Base-by-base conservation (phyloP, 2,113 vertebrate genomes). In the Erpornis zantholeuca region DNA sequence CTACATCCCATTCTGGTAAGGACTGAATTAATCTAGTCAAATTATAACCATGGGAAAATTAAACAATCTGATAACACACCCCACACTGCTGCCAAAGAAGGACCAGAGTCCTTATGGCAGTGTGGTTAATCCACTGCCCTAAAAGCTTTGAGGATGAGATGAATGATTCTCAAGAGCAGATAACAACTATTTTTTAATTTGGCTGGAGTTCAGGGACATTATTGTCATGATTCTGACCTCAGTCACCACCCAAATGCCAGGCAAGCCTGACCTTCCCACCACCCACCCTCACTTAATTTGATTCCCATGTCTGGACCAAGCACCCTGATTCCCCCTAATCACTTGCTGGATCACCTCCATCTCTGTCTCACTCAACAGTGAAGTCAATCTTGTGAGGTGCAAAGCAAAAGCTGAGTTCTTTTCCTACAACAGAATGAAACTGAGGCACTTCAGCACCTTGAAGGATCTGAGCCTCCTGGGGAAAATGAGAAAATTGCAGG, bases 401-500 rank as follows among this genome's bases (percentile, higher is more conserved):
- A 66, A 77, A 40, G 54, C 56, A 90, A 83, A 64, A 59, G 42
- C 45, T 40, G 53, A 82, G 59, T 40, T 88, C 40, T 50, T 60
- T 61, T 71, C 73, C 60, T 61, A 33, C n/a, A 29, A 42, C 28
- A 2, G 36, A 52, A 25, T 12, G n/a, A 79, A 92, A 57, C 4
- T n/a, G 73, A 77, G 27, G 13, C 23, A 54, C 31, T 73, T 69
- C 45, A 75, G 72, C 54, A 38, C 69, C 56, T 23, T 25, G 54
- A 53, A 81, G 56, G 36, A 61, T 29, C 40, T 49, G 40, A 92
- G 45, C 56, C 61, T 96, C 92, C 44, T 0, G 3, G 91, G 86
- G 61, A 85, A 91, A 92, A 70, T 45, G 65, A 94, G 73, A 85
- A 92, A 92, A 97, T 36, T 80, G 40, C 45, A 76, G 73, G 66